phyloP scores from a whole-genome alignment of 1,140 invertebrate genomes.

The Stratiolaelaps scimitus region DNA sequence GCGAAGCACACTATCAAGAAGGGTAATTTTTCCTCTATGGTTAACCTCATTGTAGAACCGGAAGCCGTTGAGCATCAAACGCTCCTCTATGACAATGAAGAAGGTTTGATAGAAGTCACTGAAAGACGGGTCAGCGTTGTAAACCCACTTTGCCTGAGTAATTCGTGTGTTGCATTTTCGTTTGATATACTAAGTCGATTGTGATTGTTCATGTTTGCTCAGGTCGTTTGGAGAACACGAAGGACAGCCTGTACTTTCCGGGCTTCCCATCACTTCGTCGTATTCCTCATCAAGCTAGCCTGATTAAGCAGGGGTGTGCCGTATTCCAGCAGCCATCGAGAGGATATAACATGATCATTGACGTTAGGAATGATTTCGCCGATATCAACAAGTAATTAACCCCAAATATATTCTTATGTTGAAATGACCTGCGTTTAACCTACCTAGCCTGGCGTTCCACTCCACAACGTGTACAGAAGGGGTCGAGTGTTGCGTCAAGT shows the following conservation, averaged over 20 bases:
- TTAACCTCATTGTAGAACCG: too few relatives aligned
- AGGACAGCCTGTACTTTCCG: conserved; percentile 51
- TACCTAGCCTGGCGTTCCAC: too few relatives aligned
- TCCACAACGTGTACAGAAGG: conserved; percentile 28
- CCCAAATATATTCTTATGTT: conserved; percentile 28
- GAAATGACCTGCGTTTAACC: too few relatives aligned
- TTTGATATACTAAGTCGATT: conserved; percentile 28
- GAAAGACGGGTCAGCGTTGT: too few relatives aligned
- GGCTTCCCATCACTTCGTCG: conserved; percentile 83
- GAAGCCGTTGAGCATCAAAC: too few relatives aligned
- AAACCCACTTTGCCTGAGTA: too few relatives aligned
- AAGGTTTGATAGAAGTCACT: too few relatives aligned
- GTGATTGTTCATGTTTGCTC: too few relatives aligned
- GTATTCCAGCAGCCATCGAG: conserved; percentile 72
- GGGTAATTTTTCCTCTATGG: background rate
- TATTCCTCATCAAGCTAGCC: conserved; percentile 55
- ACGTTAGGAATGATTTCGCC: conserved; percentile 39
- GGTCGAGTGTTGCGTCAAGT: conserved; percentile 8
- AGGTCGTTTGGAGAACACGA: conserved; percentile 11
- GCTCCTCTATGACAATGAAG: too few relatives aligned
- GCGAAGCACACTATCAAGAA: background rate
- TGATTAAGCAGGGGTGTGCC: conserved; percentile 57
- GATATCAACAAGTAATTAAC: background rate
- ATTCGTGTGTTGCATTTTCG: background rate
- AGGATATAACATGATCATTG: conserved; percentile 67